Conservation (phyloP, 64 coral and sea anemone species). For the Montipora foliosa region DNA sequence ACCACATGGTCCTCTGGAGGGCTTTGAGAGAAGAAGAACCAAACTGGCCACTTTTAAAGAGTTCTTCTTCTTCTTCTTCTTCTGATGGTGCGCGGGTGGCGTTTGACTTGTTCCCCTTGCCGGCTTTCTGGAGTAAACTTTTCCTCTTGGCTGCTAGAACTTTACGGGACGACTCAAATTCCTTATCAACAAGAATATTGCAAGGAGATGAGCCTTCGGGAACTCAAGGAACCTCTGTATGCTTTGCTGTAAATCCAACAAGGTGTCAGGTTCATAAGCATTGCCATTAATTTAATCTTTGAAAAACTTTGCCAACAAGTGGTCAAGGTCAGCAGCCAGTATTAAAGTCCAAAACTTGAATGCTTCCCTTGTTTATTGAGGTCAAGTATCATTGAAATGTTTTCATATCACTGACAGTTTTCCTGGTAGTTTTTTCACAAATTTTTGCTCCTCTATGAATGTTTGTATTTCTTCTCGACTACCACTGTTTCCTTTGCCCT, state of each 20-base stretch:
- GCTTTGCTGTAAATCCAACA: neutral
- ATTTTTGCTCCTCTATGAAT: neutral
- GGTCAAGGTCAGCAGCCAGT: neutral
- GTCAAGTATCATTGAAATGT: neutral
- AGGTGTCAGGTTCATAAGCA: neutral
- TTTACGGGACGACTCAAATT: neutral
- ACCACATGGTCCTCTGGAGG: slow-evolving; percentile 41
- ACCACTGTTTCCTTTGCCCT: neutral
- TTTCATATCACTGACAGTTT: neutral
- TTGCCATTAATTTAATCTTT: neutral
- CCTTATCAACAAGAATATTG: neutral
- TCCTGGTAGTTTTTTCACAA: neutral
- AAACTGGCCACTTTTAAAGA: neutral
- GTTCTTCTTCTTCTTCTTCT: neutral
- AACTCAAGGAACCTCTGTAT: too few relatives aligned
- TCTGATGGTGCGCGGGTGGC: neutral
- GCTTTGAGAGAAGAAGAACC: neutral
- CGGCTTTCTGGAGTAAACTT: neutral
- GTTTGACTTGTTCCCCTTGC: neutral
- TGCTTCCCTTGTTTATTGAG: neutral
- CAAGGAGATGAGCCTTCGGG: neutral
- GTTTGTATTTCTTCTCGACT: neutral
- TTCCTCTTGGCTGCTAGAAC: neutral
- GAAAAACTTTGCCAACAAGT: neutral
- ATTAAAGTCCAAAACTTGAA: neutral